Percentiles rank a stretch among this genome's conserved stretches.
phyloP scores from a whole-genome alignment of 2,113 vertebrate genomes.

The Myanophis thanlyinensis region DNA sequence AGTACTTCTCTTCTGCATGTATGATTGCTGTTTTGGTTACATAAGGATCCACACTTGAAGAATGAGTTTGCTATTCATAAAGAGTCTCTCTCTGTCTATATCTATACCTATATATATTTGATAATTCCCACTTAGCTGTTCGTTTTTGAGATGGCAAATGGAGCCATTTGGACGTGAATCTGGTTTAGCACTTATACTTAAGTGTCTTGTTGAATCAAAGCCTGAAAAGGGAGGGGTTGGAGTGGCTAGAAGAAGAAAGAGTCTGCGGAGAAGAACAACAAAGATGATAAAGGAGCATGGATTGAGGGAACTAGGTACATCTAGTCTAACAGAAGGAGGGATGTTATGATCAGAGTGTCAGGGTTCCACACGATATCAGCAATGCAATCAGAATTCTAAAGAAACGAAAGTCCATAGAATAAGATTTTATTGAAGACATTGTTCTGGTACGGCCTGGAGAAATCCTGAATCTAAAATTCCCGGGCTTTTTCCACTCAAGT shows the following conservation, averaged over 20 bases:
- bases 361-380: too few species aligned
- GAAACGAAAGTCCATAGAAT: too few species aligned
- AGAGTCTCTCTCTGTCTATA: not conserved
- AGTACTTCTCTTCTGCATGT: not conserved
- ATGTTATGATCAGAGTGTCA: too few species aligned
- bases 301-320: too few species aligned
- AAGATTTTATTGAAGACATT: too few species aligned
- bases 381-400: too few species aligned
- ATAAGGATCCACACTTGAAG: not conserved
- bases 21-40: not conserved
- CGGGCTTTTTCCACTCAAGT: too few species aligned
- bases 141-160: slow-evolving; percentile 4
- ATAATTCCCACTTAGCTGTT: slow-evolving; percentile 2
- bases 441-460: too few species aligned
- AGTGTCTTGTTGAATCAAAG: not conserved
- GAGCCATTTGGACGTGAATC: slow-evolving; percentile 16
- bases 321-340: too few species aligned
- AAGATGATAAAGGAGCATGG: not conserved
- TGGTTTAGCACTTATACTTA: not conserved
- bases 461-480: too few species aligned
- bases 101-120: not conserved
- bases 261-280: not conserved
- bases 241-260: not conserved
- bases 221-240: not conserved
- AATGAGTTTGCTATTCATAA: not conserved